Evolutionary conservation across 1,140 invertebrate genomes (phyloP).

Genomic region (Planococcus citri): DNA sequence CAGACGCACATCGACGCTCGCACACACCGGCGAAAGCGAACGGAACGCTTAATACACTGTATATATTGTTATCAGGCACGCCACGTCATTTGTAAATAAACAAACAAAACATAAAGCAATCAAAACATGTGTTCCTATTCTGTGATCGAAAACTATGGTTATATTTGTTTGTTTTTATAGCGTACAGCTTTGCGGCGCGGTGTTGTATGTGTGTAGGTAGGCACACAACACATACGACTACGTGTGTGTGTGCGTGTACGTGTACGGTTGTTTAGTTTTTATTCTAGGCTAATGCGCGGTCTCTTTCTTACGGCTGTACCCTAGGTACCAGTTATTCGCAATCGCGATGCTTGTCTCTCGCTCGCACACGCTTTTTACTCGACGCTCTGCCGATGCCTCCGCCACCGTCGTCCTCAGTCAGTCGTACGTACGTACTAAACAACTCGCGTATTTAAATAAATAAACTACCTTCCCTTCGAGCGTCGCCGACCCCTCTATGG

Average conservation of each 20-base stretch:
- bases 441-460: constrained; percentile 32
- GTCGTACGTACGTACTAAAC: constrained; percentile 27
- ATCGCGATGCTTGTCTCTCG: not conserved
- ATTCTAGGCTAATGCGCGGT: constrained; percentile 1
- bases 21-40: not conserved
- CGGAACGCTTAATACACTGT: constrained; percentile 11
- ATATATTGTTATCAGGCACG: constrained; percentile 27
- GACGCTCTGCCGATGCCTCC: not conserved
- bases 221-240: not conserved
- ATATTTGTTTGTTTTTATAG: constrained; percentile 21
- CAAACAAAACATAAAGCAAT: constrained; percentile 32
- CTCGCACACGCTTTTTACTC: not conserved
- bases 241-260: not conserved
- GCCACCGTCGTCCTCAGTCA: no score
- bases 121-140: constrained; percentile 30
- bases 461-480: constrained; percentile 26
- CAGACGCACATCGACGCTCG: not conserved
- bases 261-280: not conserved
- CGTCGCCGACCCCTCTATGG: not conserved
- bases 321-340: not conserved
- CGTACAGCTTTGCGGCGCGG: not conserved
- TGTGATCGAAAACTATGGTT: constrained; percentile 20
- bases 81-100: constrained; percentile 26
- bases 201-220: not conserved
- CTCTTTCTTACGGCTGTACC: not conserved